A percentile compares a stretch with the other conserved stretches of the same genome.
Evolutionary conservation across 2,797 vertebrate species (phyloP).

Genomic region (Florisuga fusca): DNA sequence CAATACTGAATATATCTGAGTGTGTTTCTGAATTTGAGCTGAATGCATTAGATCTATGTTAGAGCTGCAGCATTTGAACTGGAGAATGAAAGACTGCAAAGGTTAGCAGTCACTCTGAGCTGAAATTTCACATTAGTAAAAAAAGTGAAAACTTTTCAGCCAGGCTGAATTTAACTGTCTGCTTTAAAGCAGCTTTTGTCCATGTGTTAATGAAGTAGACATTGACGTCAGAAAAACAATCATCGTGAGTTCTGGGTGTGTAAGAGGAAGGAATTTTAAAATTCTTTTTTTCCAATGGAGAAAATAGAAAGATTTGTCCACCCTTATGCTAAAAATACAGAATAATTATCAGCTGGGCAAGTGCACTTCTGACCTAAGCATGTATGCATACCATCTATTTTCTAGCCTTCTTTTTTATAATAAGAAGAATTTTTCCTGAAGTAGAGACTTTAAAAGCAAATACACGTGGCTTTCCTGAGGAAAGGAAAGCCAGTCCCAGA

Average conservation of each 20-base stretch:
- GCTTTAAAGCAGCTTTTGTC: not conserved
- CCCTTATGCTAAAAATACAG: conserved; percentile 64
- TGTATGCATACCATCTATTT: conserved; percentile 28
- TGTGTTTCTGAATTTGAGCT: not conserved
- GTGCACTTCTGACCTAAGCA: conserved; percentile 60
- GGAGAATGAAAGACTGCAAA: not conserved
- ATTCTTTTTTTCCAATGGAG: conserved; percentile 3
- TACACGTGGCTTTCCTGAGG: not conserved
- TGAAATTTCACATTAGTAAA: conserved; percentile 23
- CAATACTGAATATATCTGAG: not conserved
- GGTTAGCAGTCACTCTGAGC: not conserved
- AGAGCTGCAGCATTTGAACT: not conserved
- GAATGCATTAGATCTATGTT: not conserved
- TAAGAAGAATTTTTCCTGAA: conserved; percentile 23
- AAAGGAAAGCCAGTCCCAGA: not conserved
- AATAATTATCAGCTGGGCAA: conserved; percentile 65
- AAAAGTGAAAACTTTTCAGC: conserved; percentile 19
- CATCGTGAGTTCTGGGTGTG: conserved; percentile 53
- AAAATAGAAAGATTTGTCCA: conserved; percentile 71
- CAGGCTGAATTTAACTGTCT: not conserved
- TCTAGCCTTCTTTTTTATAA: not conserved
- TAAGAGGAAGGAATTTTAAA: conserved; percentile 60
- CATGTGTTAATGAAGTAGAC: not conserved
- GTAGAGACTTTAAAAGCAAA: conserved; percentile 9
- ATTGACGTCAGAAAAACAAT: conserved; percentile 29